These are phyloP conservation scores for Paralvinella palmiformis DNA, from an alignment of 1,140 invertebrate species.

Conservation along the genomic window DNA sequence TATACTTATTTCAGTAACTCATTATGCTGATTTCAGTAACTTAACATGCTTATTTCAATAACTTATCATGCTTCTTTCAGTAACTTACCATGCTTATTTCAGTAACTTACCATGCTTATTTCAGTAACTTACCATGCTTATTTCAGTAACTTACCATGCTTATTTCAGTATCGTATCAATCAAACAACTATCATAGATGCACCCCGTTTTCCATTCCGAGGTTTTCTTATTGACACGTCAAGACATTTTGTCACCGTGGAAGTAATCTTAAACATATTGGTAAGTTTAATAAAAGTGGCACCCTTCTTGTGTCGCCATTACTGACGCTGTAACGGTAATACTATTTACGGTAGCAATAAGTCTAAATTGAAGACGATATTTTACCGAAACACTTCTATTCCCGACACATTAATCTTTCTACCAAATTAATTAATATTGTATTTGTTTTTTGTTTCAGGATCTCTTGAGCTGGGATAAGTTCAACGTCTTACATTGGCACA, in stretches of 20 bases:
- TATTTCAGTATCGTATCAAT: conserved; percentile 23
- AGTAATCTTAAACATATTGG: conserved; percentile 61
- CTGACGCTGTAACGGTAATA: background rate
- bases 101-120: too few species aligned
- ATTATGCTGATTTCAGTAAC: too few species aligned
- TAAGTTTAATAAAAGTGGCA: conserved; percentile 12
- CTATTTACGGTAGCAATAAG: background rate
- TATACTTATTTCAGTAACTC: too few species aligned
- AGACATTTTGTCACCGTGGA: conserved; percentile 69
- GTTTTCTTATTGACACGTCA: conserved; percentile 74
- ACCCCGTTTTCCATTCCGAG: conserved; percentile 69
- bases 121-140: too few species aligned
- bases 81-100: too few species aligned
- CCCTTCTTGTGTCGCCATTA: background rate
- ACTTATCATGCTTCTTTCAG: too few species aligned
- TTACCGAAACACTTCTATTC: conserved; percentile 16
- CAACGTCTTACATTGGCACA: conserved; percentile 93
- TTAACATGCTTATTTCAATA: too few species aligned
- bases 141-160: too few species aligned
- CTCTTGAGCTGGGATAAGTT: conserved; percentile 82
- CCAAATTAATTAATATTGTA: conserved; percentile 16
- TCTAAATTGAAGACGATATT: conserved; percentile 1
- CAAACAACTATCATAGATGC: conserved; percentile 53
- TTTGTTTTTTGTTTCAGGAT: conserved; percentile 35
- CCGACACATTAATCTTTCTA: too few species aligned